Evolutionary conservation across 2,797 vertebrate genomes (phyloP).

Genomic region (Sebastes nivosus): DNA sequence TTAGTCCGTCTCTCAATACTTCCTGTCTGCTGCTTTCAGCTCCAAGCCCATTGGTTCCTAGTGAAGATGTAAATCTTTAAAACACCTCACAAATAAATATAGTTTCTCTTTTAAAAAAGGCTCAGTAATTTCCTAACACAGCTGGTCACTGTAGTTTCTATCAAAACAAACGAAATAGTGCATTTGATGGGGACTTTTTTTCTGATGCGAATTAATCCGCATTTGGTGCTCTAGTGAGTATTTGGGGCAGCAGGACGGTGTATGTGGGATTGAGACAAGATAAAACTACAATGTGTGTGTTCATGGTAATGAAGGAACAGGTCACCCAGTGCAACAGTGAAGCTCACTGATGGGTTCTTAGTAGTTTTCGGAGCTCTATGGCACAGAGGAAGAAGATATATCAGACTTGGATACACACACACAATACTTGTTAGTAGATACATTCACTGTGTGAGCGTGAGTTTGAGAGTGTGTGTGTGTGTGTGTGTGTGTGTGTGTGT

Average conservation of each 20-base stretch:
- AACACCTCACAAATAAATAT: not conserved
- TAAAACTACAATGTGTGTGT: not conserved
- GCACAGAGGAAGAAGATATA: not conserved
- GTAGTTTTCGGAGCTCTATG: not conserved
- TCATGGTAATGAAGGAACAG: not conserved
- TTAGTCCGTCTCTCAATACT: not conserved
- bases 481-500: too few relatives aligned
- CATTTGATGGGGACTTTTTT: not conserved
- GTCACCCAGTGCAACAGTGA: not conserved
- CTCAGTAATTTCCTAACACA: too few relatives aligned
- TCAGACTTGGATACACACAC: not conserved
- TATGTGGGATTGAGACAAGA: not conserved
- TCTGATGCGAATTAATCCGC: not conserved
- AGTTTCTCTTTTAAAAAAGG: too few relatives aligned
- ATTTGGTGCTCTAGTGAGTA: not conserved
- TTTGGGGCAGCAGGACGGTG: not conserved
- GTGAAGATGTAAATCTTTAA: not conserved
- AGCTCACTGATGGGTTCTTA: too few relatives aligned
- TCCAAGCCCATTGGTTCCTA: not conserved
- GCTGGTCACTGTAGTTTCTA: rapidly evolving
- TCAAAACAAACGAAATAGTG: not conserved
- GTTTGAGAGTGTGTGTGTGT: not conserved
- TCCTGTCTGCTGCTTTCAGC: not conserved
- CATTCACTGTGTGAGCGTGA: not conserved
- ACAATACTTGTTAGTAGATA: not conserved